These are phyloP conservation scores for Prionailurus viverrinus DNA, from an alignment of 2,113 vertebrate species.

Conservation along the genomic window DNA sequence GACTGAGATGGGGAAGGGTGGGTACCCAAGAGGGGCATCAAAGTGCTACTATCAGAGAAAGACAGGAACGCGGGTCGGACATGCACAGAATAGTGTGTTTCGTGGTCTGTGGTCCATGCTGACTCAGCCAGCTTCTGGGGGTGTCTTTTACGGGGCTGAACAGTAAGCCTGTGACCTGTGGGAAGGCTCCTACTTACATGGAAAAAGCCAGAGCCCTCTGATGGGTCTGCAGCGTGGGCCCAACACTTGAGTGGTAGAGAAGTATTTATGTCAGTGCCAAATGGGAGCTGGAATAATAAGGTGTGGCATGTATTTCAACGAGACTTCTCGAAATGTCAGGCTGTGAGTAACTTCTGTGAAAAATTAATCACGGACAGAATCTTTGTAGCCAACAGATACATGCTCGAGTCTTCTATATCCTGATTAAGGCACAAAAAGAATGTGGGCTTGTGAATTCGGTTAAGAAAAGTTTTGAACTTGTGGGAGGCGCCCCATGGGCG, in stretches of 20 bases:
- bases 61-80: not conserved
- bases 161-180: not conserved
- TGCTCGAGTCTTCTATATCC: not conserved
- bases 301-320: not conserved
- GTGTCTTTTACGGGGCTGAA: not conserved
- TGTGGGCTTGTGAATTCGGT: not conserved
- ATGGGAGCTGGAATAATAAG: not conserved
- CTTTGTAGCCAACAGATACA: not conserved
- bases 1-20: not conserved
- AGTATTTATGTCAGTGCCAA: not conserved
- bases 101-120: fast-evolving
- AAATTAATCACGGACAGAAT: not conserved
- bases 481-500: not conserved
- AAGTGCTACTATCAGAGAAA: not conserved
- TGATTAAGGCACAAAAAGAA: not conserved
- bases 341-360: not conserved
- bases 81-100: not conserved
- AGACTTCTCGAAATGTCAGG: not conserved
- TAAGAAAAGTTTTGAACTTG: not conserved
- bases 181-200: not conserved
- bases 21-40: not conserved
- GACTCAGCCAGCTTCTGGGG: not conserved
- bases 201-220: not conserved
- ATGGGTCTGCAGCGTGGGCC: not conserved
- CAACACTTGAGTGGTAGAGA: not conserved